phyloP scores from a whole-genome alignment of 2,797 vertebrate species.

The Melanogrammus aeglefinus region DNA sequence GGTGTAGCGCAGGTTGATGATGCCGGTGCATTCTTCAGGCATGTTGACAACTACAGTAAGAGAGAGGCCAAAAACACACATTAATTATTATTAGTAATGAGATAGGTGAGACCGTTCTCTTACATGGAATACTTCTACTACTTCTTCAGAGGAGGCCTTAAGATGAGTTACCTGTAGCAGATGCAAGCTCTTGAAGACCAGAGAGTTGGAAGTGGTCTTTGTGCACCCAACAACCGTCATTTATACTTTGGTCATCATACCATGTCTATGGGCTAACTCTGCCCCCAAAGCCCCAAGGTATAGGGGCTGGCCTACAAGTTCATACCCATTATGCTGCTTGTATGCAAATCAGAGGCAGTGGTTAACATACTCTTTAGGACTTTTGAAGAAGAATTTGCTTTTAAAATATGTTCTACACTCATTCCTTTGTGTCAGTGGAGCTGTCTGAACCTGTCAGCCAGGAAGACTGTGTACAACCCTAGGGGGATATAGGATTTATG shows the following conservation, averaged over 20 bases:
- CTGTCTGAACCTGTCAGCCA: too few relatives aligned
- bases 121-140: background rate
- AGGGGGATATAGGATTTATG: background rate
- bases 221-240: background rate
- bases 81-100: background rate
- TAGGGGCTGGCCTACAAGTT: background rate
- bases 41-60: constrained; percentile 33
- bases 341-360: background rate
- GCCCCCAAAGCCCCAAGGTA: background rate
- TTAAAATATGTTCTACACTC: too few relatives aligned
- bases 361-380: too few relatives aligned
- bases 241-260: background rate
- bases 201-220: background rate
- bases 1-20: constrained; percentile 51
- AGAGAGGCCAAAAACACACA: background rate
- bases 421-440: too few relatives aligned
- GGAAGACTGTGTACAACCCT: background rate
- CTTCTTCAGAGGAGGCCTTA: background rate
- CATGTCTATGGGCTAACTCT: background rate
- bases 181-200: background rate
- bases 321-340: background rate
- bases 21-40: constrained; percentile 32
- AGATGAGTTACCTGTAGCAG: background rate
- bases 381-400: too few relatives aligned
- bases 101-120: background rate